Evolutionary conservation across 2,113 vertebrate genomes (phyloP), one percentile per base, ranked within the genome.

Genomic region (Python bivittatus): DNA sequence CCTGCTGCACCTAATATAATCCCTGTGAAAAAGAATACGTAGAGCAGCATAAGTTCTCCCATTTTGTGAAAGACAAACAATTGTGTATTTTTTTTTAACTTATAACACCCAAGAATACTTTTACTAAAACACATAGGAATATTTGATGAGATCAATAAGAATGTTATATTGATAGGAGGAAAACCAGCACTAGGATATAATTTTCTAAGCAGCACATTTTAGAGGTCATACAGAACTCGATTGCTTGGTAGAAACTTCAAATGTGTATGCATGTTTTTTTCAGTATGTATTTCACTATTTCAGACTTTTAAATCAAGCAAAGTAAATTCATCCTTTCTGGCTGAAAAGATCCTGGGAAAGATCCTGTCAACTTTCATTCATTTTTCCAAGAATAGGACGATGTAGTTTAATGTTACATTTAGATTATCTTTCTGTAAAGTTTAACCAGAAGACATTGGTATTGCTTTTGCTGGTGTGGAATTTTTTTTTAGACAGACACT

Each of bases 241-340:
- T 79, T 91, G 93, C 91, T 92, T 93, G 38, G 56, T 53, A 94
- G n/a, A 27, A 94, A 96, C 95, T 27, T 84, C 42, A 93, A 48
- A 38, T 93, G 64, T 93, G 54, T 94, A 93, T 87, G 13, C 27
- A 54, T 94, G 87, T 84, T 88, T 93, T 84, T 89, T 84, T 84
- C 33, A 79, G 84, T 90, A 88, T 91, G 84, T 92, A 93, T 91
- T 92, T 94, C 89, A 88, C 95, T 93, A 93, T 94, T 96, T 95
- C 79, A 93, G 94, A 88, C 90, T 94, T 96, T 97, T 64, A 92
- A 94, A 92, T 56, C 89, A 91, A 93, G 93, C 93, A 91, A 95
- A 95, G 42, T 86, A 54, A 88, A 91, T 94, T 92, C 86, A 94
- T 94, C 93, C 96, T 95, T 96, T 96, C 94, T 91, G 92, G 93